phyloP scores from a whole-genome alignment of 2,797 vertebrate species.

The Phataginus tetradactyla region DNA sequence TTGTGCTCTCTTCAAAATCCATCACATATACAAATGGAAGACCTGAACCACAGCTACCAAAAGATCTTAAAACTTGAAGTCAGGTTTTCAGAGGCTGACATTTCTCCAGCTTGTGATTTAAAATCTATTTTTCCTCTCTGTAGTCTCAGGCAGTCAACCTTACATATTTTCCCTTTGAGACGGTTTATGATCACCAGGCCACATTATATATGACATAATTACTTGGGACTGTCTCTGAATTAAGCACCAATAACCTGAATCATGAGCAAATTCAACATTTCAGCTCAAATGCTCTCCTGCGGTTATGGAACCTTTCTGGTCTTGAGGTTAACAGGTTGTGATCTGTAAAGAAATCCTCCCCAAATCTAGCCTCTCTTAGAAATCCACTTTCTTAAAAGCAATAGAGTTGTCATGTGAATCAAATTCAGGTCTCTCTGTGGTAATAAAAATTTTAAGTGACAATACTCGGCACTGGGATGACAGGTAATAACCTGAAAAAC shows the following conservation, averaged over 20 bases:
- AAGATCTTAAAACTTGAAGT: constrained; percentile 52
- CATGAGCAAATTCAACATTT: constrained; percentile 55
- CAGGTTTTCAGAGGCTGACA: constrained; percentile 43
- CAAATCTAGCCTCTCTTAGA: constrained; percentile 55
- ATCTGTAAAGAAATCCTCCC: background rate
- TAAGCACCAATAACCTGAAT: background rate
- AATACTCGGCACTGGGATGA: background rate
- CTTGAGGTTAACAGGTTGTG: constrained; percentile 16
- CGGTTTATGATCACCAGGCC: constrained; percentile 56
- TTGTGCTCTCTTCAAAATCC: constrained; percentile 48
- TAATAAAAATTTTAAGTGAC: background rate
- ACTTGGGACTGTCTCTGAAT: constrained; percentile 58
- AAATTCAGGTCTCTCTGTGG: background rate
- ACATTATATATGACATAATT: background rate
- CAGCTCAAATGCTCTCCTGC: constrained; percentile 55
- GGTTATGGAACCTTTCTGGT: background rate
- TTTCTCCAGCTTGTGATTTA: constrained; percentile 58
- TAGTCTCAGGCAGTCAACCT: background rate
- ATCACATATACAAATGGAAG: background rate
- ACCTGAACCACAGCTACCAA: background rate
- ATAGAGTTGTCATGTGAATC: background rate
- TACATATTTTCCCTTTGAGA: constrained; percentile 48
- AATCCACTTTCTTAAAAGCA: background rate
- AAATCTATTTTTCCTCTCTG: background rate
- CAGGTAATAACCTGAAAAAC: background rate